A percentile compares a stretch with the other conserved stretches of the same genome.
Conservation (phyloP, 2,113 vertebrate species). For the Isurus oxyrinchus region DNA sequence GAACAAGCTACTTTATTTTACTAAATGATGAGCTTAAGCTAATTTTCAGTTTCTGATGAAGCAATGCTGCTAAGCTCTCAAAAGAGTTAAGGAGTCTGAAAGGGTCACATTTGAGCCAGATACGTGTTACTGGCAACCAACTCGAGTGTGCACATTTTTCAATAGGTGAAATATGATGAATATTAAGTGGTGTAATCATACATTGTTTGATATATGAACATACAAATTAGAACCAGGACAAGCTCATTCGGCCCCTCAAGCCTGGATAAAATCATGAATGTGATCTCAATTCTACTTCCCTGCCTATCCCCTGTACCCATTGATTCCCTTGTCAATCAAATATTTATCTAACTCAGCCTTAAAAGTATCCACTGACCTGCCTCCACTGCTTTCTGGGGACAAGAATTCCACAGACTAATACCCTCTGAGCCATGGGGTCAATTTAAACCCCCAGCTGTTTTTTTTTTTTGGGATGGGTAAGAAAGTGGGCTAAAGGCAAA, state of each 20-base stretch:
- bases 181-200: not conserved
- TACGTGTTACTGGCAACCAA: not conserved
- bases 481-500: not conserved
- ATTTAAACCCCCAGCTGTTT: no score
- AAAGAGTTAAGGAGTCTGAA: not conserved
- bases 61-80: not conserved
- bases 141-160: not conserved
- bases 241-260: no score
- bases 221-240: no score
- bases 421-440: not conserved
- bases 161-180: not conserved
- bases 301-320: no score
- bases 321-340: no score
- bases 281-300: no score
- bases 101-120: not conserved
- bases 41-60: not conserved
- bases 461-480: not conserved
- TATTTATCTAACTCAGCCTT: no score
- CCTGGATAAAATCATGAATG: no score
- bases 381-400: no score
- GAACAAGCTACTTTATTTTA: not conserved
- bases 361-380: no score
- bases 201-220: not conserved
- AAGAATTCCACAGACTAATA: no score
- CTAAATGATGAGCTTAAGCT: not conserved